Percentiles rank a stretch among this genome's conserved stretches.
Evolutionary conservation across 1,140 invertebrate genomes (phyloP).

Genomic region (Matsumurasca onukii): DNA sequence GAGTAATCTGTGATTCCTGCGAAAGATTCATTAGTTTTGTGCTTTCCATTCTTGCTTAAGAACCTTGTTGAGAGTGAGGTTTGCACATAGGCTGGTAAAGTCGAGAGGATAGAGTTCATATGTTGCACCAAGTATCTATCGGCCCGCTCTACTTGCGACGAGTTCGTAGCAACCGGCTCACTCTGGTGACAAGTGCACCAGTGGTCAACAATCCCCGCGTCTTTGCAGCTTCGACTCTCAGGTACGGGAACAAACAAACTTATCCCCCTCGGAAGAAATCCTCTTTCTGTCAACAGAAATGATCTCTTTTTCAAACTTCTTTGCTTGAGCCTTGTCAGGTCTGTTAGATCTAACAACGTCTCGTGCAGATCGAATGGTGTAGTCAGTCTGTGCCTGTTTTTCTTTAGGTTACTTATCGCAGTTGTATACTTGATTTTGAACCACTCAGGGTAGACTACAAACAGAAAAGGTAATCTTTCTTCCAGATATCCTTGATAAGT

Average conservation of each 20-base stretch:
- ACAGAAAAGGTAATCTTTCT: conserved; percentile 67
- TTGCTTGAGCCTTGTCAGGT: conserved; percentile 48
- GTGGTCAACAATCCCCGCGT: conserved; percentile 73
- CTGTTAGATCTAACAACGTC: conserved; percentile 62
- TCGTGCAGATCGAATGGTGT: conserved; percentile 65
- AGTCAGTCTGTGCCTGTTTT: conserved; percentile 53
- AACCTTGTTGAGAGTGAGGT: conserved; percentile 33
- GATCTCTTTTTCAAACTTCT: conserved; percentile 40
- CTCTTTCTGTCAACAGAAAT: conserved; percentile 40
- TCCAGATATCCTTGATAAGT: conserved; percentile 66
- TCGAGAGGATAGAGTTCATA: conserved; percentile 62
- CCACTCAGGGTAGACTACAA: conserved; percentile 59
- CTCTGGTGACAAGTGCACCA: conserved; percentile 81
- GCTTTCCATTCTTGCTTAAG: conserved; percentile 34
- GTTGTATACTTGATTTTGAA: conserved; percentile 55
- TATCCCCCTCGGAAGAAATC: conserved; percentile 55
- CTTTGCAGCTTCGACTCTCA: conserved; percentile 68
- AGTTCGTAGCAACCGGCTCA: conserved; percentile 53
- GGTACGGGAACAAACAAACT: conserved; percentile 75
- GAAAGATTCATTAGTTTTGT: background rate
- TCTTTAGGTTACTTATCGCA: conserved; percentile 53
- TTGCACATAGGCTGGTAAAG: conserved; percentile 58
- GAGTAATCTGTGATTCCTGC: conserved; percentile 31
- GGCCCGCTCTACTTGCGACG: conserved; percentile 51
- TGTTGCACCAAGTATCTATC: conserved; percentile 58